These are phyloP conservation scores for Sceloporus tristichus DNA, from an alignment of 2,113 vertebrate species.

Conservation along the genomic window DNA sequence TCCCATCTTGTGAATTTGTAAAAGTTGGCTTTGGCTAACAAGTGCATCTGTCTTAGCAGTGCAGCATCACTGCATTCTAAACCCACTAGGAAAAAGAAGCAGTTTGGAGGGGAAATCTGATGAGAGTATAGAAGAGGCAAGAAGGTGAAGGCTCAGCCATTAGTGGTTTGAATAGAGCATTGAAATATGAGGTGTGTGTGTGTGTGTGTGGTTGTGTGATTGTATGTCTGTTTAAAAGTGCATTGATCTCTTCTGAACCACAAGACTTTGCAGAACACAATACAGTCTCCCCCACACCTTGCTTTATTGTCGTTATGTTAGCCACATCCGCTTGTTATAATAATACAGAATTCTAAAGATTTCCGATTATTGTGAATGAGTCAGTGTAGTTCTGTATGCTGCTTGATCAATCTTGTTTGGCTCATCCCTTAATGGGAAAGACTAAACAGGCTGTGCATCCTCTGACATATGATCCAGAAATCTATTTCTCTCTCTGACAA, in stretches of 20 bases:
- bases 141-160: conserved; percentile 36
- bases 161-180: conserved; percentile 47
- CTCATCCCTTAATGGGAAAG: background rate
- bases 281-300: conserved; percentile 10
- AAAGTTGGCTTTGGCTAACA: conserved; percentile 73
- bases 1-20: conserved; percentile 50
- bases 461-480: background rate
- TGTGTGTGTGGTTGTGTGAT: background rate
- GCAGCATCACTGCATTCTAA: conserved; percentile 32
- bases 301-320: background rate
- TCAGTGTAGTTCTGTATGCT: background rate
- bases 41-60: conserved; percentile 39
- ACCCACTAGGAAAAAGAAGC: conserved; percentile 12
- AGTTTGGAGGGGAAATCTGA: background rate
- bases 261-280: background rate
- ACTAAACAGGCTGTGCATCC: background rate
- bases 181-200: background rate
- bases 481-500: background rate
- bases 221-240: background rate
- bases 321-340: background rate
- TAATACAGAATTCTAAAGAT: no score
- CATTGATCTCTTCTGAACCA: conserved; percentile 29
- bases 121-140: conserved; percentile 32
- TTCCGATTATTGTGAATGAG: no score
- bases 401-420: background rate